A percentile compares a stretch with the other conserved stretches of the same genome.
phyloP scores from a whole-genome alignment of 1,140 invertebrate genomes.

The Hetaerina americana region DNA sequence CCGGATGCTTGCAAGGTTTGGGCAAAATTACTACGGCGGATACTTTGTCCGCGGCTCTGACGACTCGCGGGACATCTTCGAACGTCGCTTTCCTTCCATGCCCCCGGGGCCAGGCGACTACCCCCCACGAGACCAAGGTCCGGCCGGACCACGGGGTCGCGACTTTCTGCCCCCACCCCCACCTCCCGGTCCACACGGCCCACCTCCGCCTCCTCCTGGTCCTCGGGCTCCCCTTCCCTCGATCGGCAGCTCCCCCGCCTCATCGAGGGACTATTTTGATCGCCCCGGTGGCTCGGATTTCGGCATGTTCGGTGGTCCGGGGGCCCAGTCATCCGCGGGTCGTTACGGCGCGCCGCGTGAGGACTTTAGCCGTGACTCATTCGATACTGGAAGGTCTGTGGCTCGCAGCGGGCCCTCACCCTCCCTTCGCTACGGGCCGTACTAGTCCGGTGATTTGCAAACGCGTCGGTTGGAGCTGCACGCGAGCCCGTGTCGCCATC shows the following conservation, averaged over 20 bases:
- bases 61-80: neutral
- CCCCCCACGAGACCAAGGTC: neutral
- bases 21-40: constrained; percentile 40
- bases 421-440: neutral
- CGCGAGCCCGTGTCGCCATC: neutral
- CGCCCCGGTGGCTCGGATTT: neutral
- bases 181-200: neutral
- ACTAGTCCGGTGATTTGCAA: neutral
- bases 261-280: neutral
- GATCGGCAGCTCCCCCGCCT: neutral
- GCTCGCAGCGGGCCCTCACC: neutral
- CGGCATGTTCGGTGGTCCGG: neutral
- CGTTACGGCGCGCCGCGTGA: neutral
- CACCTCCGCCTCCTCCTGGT: neutral
- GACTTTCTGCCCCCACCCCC: neutral
- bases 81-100: neutral
- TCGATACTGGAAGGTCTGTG: neutral
- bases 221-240: neutral
- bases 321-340: neutral
- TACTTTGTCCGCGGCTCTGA: neutral
- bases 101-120: neutral
- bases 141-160: neutral
- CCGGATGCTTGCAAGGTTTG: constrained; percentile 72
- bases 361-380: neutral
- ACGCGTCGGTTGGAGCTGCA: too few relatives aligned